Evolutionary conservation across 2,797 vertebrate genomes (phyloP).

Genomic region (Mallotus villosus): DNA sequence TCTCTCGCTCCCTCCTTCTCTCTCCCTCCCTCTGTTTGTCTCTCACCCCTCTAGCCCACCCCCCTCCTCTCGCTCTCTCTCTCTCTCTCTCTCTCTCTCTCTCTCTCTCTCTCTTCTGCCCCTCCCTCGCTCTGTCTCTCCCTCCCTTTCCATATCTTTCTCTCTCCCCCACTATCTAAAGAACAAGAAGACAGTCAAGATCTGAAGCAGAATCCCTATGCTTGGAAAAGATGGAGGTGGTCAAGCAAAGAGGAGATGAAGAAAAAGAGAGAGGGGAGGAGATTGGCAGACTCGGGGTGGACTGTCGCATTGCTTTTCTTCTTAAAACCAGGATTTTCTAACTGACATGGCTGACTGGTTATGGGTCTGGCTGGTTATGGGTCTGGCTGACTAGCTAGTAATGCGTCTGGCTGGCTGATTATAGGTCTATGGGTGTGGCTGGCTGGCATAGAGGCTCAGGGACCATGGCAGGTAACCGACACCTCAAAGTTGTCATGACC

Average conservation of each 20-base stretch:
- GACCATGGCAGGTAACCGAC: constrained; percentile 32
- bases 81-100: no score
- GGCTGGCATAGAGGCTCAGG: constrained; percentile 36
- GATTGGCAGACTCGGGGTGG: not conserved
- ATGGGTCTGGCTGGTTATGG: not conserved
- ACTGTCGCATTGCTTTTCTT: not conserved
- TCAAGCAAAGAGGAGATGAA: constrained; percentile 1
- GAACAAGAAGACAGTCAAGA: constrained; percentile 26
- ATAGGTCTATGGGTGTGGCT: not conserved
- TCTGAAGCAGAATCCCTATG: constrained; percentile 26
- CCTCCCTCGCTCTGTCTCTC: not conserved
- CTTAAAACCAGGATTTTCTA: not conserved
- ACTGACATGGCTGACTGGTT: not conserved
- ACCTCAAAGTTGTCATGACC: constrained; percentile 5
- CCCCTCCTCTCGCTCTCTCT: not conserved
- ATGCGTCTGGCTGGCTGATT: not conserved
- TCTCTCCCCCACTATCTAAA: constrained; percentile 36
- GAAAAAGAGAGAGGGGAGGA: constrained; percentile 2
- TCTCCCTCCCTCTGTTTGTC: not conserved
- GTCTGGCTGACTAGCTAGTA: not conserved
- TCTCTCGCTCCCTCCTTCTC: not conserved
- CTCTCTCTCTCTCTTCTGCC: not conserved
- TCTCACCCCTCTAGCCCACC: no score
- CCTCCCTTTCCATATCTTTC: constrained; percentile 8
- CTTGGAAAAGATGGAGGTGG: constrained; percentile 12